Percentiles rank a stretch among this genome's conserved stretches.
Evolutionary conservation across 2,797 vertebrate species (phyloP).

Genomic region (Labroides dimidiatus): DNA sequence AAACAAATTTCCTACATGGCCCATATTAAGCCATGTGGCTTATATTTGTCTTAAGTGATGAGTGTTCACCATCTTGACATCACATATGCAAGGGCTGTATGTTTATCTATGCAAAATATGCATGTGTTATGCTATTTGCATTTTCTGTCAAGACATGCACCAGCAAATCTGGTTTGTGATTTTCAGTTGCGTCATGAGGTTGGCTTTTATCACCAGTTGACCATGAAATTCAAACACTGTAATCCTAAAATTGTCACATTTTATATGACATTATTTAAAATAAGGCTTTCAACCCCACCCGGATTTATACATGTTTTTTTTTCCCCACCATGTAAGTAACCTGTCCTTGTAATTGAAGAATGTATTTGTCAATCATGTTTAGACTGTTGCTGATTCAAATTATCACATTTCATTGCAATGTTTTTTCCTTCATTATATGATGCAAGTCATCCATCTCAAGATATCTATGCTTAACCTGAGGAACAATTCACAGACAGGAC

Average conservation of each 20-base stretch:
- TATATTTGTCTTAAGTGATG: slow-evolving; percentile 23
- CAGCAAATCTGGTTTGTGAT: background rate
- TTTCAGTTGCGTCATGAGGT: background rate
- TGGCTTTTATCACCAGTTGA: background rate
- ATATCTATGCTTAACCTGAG: background rate
- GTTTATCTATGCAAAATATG: slow-evolving; percentile 21
- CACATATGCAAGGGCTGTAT: slow-evolving; percentile 14
- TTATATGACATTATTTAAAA: background rate
- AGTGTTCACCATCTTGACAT: slow-evolving; percentile 9
- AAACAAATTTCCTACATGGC: no score
- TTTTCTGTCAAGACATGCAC: background rate
- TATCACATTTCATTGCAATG: no score
- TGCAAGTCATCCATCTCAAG: background rate
- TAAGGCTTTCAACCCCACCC: background rate
- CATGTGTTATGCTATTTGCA: slow-evolving; percentile 37
- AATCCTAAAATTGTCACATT: background rate
- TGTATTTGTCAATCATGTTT: background rate
- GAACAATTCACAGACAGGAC: slow-evolving; percentile 1
- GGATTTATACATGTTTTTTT: background rate
- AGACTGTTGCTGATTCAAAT: no score
- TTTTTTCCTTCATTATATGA: background rate
- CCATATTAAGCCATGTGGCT: background rate
- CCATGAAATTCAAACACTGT: background rate
- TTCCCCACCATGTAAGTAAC: background rate
- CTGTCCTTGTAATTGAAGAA: background rate